Base-by-base conservation (phyloP, 2,113 vertebrate genomes). In the Prionailurus viverrinus region DNA sequence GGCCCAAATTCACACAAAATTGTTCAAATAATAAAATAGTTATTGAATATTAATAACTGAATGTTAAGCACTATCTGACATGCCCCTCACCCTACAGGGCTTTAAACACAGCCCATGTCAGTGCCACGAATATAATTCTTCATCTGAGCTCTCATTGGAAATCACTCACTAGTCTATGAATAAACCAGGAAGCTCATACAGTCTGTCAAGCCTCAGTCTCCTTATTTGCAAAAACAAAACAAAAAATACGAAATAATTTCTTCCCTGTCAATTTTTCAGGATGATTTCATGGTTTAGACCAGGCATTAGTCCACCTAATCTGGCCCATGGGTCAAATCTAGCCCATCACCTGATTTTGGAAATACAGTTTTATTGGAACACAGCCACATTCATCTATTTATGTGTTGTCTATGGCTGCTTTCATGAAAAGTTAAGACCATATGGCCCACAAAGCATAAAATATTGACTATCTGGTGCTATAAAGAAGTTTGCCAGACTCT, bases 351-450 rank as follows among this genome's bases (percentile, higher is more conserved):
- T 51, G 45, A 83, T 92, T 92, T 81, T 96, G 9, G 61, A 86
- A 93, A 68, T 91, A 94, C 85, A 89, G 21, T 61, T 93, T 82
- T 66, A 79, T 41, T 90, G 73, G 21, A 94, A 68, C 33, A 55
- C 33, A 39, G 14, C 13, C 39, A 53, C 27, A 61, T 7, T 63
- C 7, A 8, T 92, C 89, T 94, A 69, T 39, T 84, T 90, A 51
- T 61, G 23, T 68, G 33, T 31, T 58, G 6, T 69, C 45, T 87
- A 33, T 69, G 51, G 23, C 55, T 51, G 33, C 36, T 92, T 93
- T 91, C 53, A 65, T 4, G 5, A 48, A 83, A 16, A 97, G 82
- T 27, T 33, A 6, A 88, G 55, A 36, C 36, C 29, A 39, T 31
- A 39, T 23, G 29, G 23, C 23, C 13, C 6, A 19, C 45, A 66